Evolutionary conservation across 2,113 vertebrate genomes (phyloP).

Genomic region (Oriolus oriolus): DNA sequence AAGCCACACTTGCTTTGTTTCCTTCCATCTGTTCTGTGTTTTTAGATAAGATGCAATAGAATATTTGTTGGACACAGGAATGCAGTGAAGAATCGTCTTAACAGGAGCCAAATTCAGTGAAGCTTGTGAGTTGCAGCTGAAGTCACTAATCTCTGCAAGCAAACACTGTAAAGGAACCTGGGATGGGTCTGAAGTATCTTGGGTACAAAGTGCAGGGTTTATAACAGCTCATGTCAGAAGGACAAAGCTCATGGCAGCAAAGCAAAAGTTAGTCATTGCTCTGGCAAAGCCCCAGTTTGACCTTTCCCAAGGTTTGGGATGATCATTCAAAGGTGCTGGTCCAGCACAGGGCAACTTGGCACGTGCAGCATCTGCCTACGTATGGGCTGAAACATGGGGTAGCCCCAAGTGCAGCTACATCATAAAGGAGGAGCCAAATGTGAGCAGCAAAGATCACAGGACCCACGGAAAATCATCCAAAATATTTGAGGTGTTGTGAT

Average conservation of each 20-base stretch:
- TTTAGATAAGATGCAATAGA: neutral
- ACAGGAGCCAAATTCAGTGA: neutral
- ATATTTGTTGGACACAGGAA: neutral
- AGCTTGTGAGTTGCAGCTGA: neutral
- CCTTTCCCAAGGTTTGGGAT: neutral
- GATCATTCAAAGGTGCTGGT: neutral
- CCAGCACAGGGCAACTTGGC: neutral
- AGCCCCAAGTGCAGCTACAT: neutral
- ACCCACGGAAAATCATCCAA: neutral
- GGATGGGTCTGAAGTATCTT: neutral
- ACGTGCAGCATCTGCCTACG: rapidly evolving
- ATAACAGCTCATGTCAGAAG: neutral
- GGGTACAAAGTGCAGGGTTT: neutral
- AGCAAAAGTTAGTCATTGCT: neutral
- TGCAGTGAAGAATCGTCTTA: neutral
- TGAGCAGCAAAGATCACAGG: neutral
- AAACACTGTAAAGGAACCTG: neutral
- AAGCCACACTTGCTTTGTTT: neutral
- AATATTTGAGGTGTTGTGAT: neutral
- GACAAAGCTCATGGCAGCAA: neutral
- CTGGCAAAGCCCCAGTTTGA: neutral
- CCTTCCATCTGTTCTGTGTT: neutral
- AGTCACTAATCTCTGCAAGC: neutral
- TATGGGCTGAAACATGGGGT: rapidly evolving
- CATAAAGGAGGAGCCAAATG: neutral